Evolutionary conservation across 1,140 invertebrate genomes (phyloP), one percentile per base, ranked within the genome.

Genomic region (Dreissena polymorpha): DNA sequence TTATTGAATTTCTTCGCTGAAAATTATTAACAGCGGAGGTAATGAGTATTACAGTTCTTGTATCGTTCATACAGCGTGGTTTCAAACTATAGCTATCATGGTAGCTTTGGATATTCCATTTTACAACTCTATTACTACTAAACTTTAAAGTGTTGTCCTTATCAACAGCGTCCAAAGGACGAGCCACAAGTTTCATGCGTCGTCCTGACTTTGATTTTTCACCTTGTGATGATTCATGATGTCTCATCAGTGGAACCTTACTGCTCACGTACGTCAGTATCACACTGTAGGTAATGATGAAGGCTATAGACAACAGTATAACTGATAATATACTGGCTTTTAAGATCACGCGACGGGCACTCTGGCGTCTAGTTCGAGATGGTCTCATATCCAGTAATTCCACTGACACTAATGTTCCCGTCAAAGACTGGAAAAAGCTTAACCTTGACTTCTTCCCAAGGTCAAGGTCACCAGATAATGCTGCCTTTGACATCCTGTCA

Each of bases 1-100:
- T 77, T 69, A 91, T 90, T 0, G 83, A 78, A 55, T 71, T 67
- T 21, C 90, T 69, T n/a, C 82, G 84, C 27, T 87, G 77, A 55
- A 70, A 80, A 85, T 90, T 86, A 25, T 88, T 70, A 12, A 87
- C 86, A 21, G 90, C 74, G 50, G 89, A 88, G 27, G 87, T 90
- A 39, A 91, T 86, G 14, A 91, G 57, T n/a, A 90, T 76, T 16
- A 84, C 63, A 71, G 89, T 84, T n/a, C 86, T 75, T n/a, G 85
- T 68, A 23, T 85, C 72, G 25, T 63, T 80, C 12, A 68, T 65
- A 83, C 89, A 90, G 8, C 57, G 49, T 18, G 87, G 87, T 55
- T 83, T 75, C 27, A 77, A n/a, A 18, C 72, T 51, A 16, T 57
- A 55, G 6, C 50, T 21, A 29, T 77, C 60, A 70, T 87, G 77